Conservation (phyloP, 2,797 vertebrate genomes). For the Brachyalestes nurse region DNA sequence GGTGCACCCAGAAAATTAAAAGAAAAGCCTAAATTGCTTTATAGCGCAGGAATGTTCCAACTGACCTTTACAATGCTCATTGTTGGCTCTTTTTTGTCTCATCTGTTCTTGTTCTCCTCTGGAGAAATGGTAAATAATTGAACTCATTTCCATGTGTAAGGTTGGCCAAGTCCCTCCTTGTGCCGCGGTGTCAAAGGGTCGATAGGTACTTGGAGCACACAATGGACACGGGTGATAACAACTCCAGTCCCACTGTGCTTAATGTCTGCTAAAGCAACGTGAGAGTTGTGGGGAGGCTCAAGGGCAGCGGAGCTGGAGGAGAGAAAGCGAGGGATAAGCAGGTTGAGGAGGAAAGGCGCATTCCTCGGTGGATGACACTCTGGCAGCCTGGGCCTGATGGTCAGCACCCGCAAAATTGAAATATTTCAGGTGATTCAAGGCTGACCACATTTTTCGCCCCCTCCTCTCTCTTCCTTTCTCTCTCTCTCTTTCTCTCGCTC, state of each 20-base stretch:
- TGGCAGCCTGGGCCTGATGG: slow-evolving; percentile 63
- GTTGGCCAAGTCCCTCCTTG: slow-evolving; percentile 70
- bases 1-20: slow-evolving; percentile 68
- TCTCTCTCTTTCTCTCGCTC: slow-evolving; percentile 36
- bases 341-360: slow-evolving; percentile 47
- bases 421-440: slow-evolving; percentile 77
- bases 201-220: slow-evolving; percentile 76
- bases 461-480: slow-evolving; percentile 32
- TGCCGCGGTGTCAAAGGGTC: slow-evolving; percentile 75
- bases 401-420: slow-evolving; percentile 72
- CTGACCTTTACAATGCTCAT: slow-evolving; percentile 81
- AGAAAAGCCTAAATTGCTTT: slow-evolving; percentile 73
- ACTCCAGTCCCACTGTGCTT: slow-evolving; percentile 73
- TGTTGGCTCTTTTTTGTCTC: slow-evolving; percentile 69
- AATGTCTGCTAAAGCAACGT: slow-evolving; percentile 71
- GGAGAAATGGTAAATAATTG: slow-evolving; percentile 77
- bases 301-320: slow-evolving; percentile 70
- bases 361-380: slow-evolving; percentile 67
- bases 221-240: slow-evolving; percentile 76
- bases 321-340: slow-evolving; percentile 56
- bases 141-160: slow-evolving; percentile 79
- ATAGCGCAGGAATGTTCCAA: slow-evolving; percentile 80
- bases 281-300: slow-evolving; percentile 24
- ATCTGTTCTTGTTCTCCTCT: slow-evolving; percentile 63
- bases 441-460: slow-evolving; percentile 70